Evolutionary conservation across 2,888 invertebrate species (phyloP).

Genomic region (Pterobdella sp.): DNA sequence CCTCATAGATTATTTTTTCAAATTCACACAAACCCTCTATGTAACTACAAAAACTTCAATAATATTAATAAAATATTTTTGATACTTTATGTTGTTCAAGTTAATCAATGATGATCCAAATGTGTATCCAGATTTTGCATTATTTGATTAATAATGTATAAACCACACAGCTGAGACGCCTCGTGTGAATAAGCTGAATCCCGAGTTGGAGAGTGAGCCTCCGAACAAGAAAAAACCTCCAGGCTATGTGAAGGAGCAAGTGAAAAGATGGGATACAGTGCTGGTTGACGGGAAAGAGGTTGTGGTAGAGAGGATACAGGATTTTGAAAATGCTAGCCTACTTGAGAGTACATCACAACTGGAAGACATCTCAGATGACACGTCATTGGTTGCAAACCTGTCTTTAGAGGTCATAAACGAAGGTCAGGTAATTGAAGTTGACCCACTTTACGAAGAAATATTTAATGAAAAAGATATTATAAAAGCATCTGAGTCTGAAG

Average conservation of each 20-base stretch:
- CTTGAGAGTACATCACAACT: background rate
- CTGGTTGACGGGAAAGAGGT: conserved; percentile 3
- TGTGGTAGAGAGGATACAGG: background rate
- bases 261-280: conserved; percentile 23
- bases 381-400: background rate
- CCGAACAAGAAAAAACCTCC: conserved; percentile 24
- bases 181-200: conserved; percentile 24
- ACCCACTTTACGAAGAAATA: conserved; percentile 1
- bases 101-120: too few relatives aligned
- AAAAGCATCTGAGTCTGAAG: conserved; percentile 2
- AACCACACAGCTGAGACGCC: background rate
- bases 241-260: conserved; percentile 27
- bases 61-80: too few relatives aligned
- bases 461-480: background rate
- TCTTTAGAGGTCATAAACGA: background rate
- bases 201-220: conserved; percentile 15
- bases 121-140: too few relatives aligned
- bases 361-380: background rate
- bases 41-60: too few relatives aligned
- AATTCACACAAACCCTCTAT: too few relatives aligned
- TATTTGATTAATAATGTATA: too few relatives aligned
- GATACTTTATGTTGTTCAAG: too few relatives aligned
- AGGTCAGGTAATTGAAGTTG: background rate
- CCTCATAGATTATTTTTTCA: too few relatives aligned
- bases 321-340: background rate